Evolutionary conservation across 1,140 invertebrate genomes (phyloP).

Genomic region (Ostrea edulis): DNA sequence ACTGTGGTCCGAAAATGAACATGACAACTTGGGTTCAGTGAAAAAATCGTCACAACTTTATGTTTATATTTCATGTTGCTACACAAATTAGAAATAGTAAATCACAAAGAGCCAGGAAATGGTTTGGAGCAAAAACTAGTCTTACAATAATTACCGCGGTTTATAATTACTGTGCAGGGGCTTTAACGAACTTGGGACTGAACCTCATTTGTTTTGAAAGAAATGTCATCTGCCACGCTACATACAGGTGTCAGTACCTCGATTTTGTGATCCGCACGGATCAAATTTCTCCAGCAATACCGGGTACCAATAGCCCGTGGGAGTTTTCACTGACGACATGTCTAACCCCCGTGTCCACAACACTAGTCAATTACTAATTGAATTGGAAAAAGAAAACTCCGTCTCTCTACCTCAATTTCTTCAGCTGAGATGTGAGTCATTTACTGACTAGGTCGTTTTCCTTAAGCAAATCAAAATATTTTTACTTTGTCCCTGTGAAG

Average conservation of each 20-base stretch:
- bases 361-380: slow-evolving; percentile 18
- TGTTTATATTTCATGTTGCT: slow-evolving; percentile 8
- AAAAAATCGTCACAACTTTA: background rate
- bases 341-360: background rate
- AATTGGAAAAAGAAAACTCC: slow-evolving; percentile 26
- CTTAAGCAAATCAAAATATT: slow-evolving; percentile 22
- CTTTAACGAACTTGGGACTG: slow-evolving; percentile 19
- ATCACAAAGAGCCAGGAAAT: background rate
- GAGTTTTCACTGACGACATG: background rate
- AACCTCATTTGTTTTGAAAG: slow-evolving; percentile 29
- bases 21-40: background rate
- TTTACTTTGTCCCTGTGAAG: slow-evolving; percentile 19
- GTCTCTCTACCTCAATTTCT: background rate
- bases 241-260: slow-evolving; percentile 24
- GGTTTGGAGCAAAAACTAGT: background rate
- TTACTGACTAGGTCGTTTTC: slow-evolving; percentile 10
- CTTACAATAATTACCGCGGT: background rate
- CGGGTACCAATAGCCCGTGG: slow-evolving; percentile 5
- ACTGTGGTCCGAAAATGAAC: background rate
- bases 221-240: slow-evolving; percentile 25
- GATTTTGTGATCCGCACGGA: background rate
- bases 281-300: slow-evolving; percentile 9
- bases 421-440: background rate
- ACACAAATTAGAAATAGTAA: background rate
- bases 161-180: background rate